These are phyloP conservation scores for Amorpha juglandis DNA, from an alignment of 2,888 invertebrate genomes.

Conservation along the genomic window DNA sequence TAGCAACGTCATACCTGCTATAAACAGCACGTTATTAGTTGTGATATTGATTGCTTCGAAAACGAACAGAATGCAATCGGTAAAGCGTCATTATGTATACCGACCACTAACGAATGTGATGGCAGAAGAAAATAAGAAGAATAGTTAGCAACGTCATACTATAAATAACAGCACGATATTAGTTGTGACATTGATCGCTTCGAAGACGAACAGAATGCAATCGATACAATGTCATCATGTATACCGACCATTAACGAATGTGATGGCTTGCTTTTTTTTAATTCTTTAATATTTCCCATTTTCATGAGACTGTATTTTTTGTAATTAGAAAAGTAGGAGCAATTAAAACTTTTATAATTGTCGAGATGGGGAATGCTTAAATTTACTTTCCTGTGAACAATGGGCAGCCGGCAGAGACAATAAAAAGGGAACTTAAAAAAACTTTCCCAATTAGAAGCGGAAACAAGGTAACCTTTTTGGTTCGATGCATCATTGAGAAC, in stretches of 20 bases:
- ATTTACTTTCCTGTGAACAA: constrained; percentile 78
- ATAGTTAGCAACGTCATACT: too few species aligned
- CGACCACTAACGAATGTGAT: constrained; percentile 36
- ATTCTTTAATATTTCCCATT: constrained; percentile 62
- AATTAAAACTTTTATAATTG: constrained; percentile 84
- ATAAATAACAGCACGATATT: too few species aligned
- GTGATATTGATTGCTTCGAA: too few species aligned
- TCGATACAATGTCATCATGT: background rate
- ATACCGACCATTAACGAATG: constrained; percentile 37
- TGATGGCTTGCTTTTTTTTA: too few species aligned
- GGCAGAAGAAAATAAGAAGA: too few species aligned
- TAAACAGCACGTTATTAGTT: too few species aligned
- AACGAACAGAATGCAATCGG: background rate
- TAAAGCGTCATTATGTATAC: background rate
- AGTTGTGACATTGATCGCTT: too few species aligned
- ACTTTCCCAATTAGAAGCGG: constrained; percentile 75
- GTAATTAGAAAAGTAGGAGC: constrained; percentile 82
- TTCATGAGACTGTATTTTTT: constrained; percentile 78
- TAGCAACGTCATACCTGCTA: too few species aligned
- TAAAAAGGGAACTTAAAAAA: constrained; percentile 74
- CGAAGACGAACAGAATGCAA: background rate
- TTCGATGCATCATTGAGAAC: constrained; percentile 58
- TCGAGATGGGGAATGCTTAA: constrained; percentile 73
- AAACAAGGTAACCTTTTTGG: constrained; percentile 60
- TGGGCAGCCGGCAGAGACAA: constrained; percentile 73